Conservation (phyloP, 2,888 invertebrate species). For the Ophion obscuratus region DNA sequence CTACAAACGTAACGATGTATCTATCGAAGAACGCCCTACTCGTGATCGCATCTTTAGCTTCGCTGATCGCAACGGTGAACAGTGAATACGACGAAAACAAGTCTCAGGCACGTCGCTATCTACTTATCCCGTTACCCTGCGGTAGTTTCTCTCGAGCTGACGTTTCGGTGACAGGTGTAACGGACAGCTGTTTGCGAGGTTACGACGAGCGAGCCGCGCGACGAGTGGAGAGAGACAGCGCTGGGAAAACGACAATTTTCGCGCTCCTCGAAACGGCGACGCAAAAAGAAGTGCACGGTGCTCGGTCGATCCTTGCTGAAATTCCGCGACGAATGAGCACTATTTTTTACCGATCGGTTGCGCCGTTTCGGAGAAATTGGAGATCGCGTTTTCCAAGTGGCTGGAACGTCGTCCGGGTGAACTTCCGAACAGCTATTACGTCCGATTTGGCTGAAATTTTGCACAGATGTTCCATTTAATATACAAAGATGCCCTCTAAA, state of each 20-base stretch:
- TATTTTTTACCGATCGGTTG: not conserved
- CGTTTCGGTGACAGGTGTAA: not conserved
- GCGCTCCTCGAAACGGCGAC: not conserved
- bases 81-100: not conserved
- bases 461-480: no score
- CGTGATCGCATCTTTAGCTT: conserved; percentile 63
- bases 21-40: conserved; percentile 66
- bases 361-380: not conserved
- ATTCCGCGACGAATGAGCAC: not conserved
- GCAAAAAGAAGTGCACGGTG: not conserved
- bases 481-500: no score
- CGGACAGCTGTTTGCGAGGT: conserved; percentile 12
- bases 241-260: not conserved
- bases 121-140: not conserved
- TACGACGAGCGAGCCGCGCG: not conserved
- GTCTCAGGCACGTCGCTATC: not conserved
- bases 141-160: not conserved
- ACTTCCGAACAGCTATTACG: no score
- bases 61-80: conserved; percentile 63
- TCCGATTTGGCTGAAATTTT: no score
- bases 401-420: not conserved
- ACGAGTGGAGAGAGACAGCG: not conserved
- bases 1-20: conserved; percentile 40
- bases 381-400: not conserved
- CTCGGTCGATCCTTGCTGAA: not conserved